A percentile compares a stretch with the other conserved stretches of the same genome.
Conservation (phyloP, 2,797 vertebrate species). For the Paedocypris micromegethes region DNA sequence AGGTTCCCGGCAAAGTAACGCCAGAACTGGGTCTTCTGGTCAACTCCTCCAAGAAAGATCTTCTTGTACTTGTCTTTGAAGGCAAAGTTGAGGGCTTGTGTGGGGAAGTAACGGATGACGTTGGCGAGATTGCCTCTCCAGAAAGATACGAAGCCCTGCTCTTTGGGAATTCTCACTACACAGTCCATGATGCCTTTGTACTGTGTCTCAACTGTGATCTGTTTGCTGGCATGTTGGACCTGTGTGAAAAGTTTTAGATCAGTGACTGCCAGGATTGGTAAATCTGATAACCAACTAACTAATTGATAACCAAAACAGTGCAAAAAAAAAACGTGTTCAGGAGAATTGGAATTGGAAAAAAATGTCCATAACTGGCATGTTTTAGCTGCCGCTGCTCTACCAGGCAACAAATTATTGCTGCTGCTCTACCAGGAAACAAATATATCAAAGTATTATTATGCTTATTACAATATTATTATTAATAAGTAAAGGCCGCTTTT, state of each 20-base stretch:
- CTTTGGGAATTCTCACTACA: slow-evolving; percentile 89
- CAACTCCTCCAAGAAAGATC: slow-evolving; percentile 96
- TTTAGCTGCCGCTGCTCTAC: too few species aligned
- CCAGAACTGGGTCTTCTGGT: slow-evolving; percentile 97
- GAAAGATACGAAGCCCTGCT: slow-evolving; percentile 93
- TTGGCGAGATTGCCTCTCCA: slow-evolving; percentile 99
- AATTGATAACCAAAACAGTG: too few species aligned
- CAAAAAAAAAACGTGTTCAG: too few species aligned
- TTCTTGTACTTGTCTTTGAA: slow-evolving; percentile 99
- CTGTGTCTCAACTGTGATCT: slow-evolving; percentile 87
- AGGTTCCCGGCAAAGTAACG: slow-evolving; percentile 96
- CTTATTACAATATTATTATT: too few species aligned
- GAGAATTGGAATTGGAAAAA: too few species aligned
- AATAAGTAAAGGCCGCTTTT: too few species aligned
- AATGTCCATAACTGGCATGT: too few species aligned
- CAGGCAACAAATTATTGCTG: too few species aligned
- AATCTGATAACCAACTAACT: not conserved
- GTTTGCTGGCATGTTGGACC: slow-evolving; percentile 98
- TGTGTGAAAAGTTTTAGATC: slow-evolving; percentile 45
- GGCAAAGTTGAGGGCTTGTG: slow-evolving; percentile 98
- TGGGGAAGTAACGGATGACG: slow-evolving; percentile 98
- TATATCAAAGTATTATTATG: too few species aligned
- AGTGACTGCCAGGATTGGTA: not conserved
- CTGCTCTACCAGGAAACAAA: too few species aligned
- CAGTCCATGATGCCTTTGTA: slow-evolving; percentile 99